Base-by-base conservation (phyloP, 2,113 vertebrate species). In the Sapajus apella region DNA sequence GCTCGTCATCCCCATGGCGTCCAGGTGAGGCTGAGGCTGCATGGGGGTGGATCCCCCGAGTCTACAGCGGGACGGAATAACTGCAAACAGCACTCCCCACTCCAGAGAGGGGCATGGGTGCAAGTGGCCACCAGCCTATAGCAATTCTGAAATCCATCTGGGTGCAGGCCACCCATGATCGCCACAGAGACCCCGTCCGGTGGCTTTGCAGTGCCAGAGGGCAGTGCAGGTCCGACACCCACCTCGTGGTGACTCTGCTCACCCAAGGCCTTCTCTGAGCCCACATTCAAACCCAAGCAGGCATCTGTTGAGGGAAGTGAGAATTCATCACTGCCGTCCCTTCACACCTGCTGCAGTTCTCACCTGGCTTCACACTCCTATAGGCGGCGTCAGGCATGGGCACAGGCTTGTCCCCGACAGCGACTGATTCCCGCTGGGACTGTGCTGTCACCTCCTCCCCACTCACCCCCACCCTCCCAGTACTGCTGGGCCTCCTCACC, bases 1-100 rank as follows among this genome's bases (percentile, higher is more conserved):
- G 18, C 18, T 72, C 18, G 2, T n/a, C n/a, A 40, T 27, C 40
- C 11, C 13, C 4, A 6, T 43, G 37, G 40, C 12, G 40, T 43
- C 37, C 72, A 75, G 23, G 40, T 27, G 37, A 75, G 40, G 72
- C 37, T 45, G 11, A 43, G 40, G 21, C 73, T 43, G 23, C 40
- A 3, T 12, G 40, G 8, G 23, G 25, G 23, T 43, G 37, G 37
- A 25, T 27, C 23, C 37, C 25, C 72, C 12, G 5, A 23, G 23
- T 37, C 70, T 40, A 23, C n/a, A 37, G 37, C 0, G n/a, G n/a
- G n/a, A 23, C 10, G 23, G 2, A 27, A 14, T 7, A 43, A 23
- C 73, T 43, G 0, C 40, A 75, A 43, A 40, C 9, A 43, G 61
- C 72, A 73, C 72, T 73, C n/a, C n/a, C 37, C 27, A 12, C 37